phyloP scores from a whole-genome alignment of 2,113 vertebrate species.

The Ptyas mucosa region DNA sequence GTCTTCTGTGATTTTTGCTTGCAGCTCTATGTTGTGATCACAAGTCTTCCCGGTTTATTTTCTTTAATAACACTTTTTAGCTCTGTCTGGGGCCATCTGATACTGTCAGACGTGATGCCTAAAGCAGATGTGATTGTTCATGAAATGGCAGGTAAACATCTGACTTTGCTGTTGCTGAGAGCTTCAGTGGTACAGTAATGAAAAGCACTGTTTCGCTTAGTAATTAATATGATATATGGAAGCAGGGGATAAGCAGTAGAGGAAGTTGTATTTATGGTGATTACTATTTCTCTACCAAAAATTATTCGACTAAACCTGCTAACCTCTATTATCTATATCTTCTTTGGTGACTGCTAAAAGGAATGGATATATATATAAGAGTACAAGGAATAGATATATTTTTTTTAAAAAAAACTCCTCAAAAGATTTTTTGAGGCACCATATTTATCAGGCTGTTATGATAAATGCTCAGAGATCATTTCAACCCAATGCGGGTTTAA shows the following conservation, averaged over 20 bases:
- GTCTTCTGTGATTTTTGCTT: slow-evolving; percentile 30
- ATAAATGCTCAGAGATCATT: background rate
- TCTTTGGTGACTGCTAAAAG: background rate
- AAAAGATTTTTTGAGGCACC: background rate
- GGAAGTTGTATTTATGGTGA: slow-evolving; percentile 12
- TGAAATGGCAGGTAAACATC: slow-evolving; percentile 25
- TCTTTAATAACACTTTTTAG: background rate
- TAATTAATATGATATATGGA: background rate
- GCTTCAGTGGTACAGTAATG: background rate
- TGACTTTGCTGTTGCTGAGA: background rate
- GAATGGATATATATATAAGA: background rate
- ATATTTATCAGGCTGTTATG: background rate
- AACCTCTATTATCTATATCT: background rate
- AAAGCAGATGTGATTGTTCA: background rate
- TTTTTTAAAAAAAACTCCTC: background rate
- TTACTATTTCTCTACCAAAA: background rate
- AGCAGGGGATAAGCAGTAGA: background rate
- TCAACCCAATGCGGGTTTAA: background rate
- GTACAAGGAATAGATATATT: background rate
- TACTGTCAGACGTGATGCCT: background rate
- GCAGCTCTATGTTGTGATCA: slow-evolving; percentile 5
- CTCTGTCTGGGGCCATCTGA: slow-evolving; percentile 19
- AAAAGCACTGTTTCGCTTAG: background rate
- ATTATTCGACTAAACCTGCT: slow-evolving; percentile 16
- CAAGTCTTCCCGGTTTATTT: background rate